These are phyloP conservation scores for Neotoma lepida DNA, from an alignment of 2,113 vertebrate genomes.

Conservation along the genomic window DNA sequence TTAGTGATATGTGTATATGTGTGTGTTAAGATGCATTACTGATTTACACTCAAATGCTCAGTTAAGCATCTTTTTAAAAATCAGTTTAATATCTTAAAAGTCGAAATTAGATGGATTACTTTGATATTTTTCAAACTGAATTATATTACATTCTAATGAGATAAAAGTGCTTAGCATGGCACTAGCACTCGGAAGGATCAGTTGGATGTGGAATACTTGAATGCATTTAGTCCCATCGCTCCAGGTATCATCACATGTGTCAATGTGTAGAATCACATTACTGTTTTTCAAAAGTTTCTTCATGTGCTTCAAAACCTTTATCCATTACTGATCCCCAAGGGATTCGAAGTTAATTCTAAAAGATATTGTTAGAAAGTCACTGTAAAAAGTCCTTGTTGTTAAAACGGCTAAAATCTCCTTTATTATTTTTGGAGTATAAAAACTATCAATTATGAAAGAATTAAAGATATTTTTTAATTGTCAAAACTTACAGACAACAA, in stretches of 20 bases:
- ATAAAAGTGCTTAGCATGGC: slow-evolving; percentile 13
- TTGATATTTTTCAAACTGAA: slow-evolving; percentile 42
- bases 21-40: background rate
- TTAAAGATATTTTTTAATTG: slow-evolving; percentile 34
- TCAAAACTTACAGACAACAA: slow-evolving; percentile 64
- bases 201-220: slow-evolving; percentile 27
- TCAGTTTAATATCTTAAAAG: slow-evolving; percentile 51
- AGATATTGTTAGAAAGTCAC: slow-evolving; percentile 29
- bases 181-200: slow-evolving; percentile 10
- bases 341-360: slow-evolving; percentile 64
- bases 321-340: slow-evolving; percentile 33
- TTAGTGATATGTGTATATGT: background rate
- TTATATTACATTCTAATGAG: slow-evolving; percentile 46
- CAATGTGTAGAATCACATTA: slow-evolving; percentile 33
- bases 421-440: slow-evolving; percentile 44
- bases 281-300: slow-evolving; percentile 52
- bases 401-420: slow-evolving; percentile 38
- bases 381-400: slow-evolving; percentile 5
- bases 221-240: background rate
- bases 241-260: background rate
- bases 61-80: slow-evolving; percentile 33
- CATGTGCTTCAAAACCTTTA: slow-evolving; percentile 62
- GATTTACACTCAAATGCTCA: slow-evolving; percentile 36
- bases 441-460: slow-evolving; percentile 39
- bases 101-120: slow-evolving; percentile 44